phyloP scores from a whole-genome alignment of 2,113 vertebrate species.

The Crocuta crocuta region DNA sequence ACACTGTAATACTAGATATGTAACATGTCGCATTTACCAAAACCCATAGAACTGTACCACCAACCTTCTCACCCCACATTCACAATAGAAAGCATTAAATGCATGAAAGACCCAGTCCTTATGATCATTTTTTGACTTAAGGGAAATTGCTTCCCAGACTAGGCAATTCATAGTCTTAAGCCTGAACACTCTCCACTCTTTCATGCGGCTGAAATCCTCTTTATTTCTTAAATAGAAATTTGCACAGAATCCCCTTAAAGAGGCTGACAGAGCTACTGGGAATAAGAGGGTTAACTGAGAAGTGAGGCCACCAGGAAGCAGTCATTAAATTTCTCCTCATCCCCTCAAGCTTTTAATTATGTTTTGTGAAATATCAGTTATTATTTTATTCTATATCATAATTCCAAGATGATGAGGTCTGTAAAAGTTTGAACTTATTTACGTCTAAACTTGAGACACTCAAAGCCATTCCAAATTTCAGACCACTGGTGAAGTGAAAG shows the following conservation, averaged over 20 bases:
- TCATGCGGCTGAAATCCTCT: accelerated
- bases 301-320: background rate
- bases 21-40: too few species aligned
- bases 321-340: background rate
- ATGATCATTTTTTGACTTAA: background rate
- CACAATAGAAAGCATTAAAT: too few species aligned
- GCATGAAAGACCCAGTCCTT: accelerated
- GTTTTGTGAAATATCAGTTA: background rate
- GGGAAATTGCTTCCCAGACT: background rate
- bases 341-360: background rate
- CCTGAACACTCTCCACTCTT: background rate
- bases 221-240: background rate
- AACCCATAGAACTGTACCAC: background rate
- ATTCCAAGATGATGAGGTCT: background rate
- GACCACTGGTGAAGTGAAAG: background rate
- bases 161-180: too few species aligned
- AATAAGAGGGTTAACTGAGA: background rate
- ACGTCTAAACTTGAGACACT: background rate
- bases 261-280: too few species aligned
- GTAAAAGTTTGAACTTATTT: constrained; percentile 4
- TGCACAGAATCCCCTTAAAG: background rate
- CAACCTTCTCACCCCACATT: background rate
- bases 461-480: background rate
- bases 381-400: background rate
- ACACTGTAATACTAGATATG: too few species aligned